A percentile compares a stretch with the other conserved stretches of the same genome.
Conservation (phyloP, 2,113 vertebrate species). For the Siniperca knerii region DNA sequence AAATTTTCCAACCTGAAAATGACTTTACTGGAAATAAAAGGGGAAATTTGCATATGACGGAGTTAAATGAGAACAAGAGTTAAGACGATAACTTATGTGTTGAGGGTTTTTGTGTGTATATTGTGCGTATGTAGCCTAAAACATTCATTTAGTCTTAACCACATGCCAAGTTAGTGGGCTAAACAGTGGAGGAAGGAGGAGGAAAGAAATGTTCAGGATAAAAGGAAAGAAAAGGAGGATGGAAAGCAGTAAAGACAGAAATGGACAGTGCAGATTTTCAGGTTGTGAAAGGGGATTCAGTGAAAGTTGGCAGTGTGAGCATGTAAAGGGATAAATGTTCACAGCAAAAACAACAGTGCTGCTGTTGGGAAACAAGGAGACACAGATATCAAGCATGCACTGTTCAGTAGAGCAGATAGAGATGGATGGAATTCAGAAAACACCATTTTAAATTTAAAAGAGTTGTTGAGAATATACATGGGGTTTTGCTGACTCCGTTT, state of each 20-base stretch:
- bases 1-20: constrained; percentile 15
- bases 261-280: neutral
- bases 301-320: constrained; percentile 31
- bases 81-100: neutral
- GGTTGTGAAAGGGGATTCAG: neutral
- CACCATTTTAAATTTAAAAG: neutral
- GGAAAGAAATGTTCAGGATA: neutral
- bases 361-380: neutral
- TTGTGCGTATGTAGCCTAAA: neutral
- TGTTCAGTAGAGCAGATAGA: neutral
- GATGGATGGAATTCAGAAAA: neutral
- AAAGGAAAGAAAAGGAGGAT: neutral
- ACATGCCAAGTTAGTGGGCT: neutral
- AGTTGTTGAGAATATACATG: neutral
- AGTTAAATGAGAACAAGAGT: neutral
- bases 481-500: neutral
- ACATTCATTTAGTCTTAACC: constrained; percentile 45
- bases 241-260: neutral
- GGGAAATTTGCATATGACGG: neutral
- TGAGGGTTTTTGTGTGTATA: neutral
- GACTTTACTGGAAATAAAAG: neutral
- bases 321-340: neutral
- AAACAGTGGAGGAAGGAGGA: neutral
- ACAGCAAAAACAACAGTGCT: neutral
- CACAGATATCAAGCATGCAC: neutral